Base-by-base conservation (phyloP, 1,140 invertebrate species). In the Diabrotica undecimpunctata region DNA sequence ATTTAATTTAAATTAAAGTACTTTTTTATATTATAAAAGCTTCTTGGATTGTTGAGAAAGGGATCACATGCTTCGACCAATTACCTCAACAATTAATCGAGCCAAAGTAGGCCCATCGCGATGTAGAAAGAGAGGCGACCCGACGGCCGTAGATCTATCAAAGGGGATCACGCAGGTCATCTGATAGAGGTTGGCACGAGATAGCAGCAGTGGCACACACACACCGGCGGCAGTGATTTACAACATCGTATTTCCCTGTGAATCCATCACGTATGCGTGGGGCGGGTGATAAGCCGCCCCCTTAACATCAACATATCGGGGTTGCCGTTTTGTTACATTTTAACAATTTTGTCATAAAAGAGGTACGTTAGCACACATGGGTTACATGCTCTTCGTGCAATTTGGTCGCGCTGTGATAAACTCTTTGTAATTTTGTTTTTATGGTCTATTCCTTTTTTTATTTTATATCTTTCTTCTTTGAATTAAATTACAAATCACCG, bases 81-180 rank as follows among this genome's bases (percentile, higher is more conserved):
- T 64, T 54, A 62, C n/a, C 61, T 51, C 7, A 54, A 37, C 38
- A 54, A 62, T 62, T 62, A 62, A 52, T 39, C 37, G 51, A 13
- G 12, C 25, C 41, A 64, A 55, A 64, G 37, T 14, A 46, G 36
- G 37, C 37, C 8, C 5, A 12, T 41, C 36, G 14, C 54, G 12
- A 57, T 25, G n/a, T 11, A 13, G 53, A 64, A 55, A 14, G 59
- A 36, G 59, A 11, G 59, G 13, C 11, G 62, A 37, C 12, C 51
- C 14, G 7, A 11, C 36, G 54, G 39, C 62, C 62, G 46, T 64
- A 68, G 66, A 70, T 72, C 66, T 66, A 72, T 72, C 68, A 70
- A 65, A 56, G 64, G 64, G 66, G 62, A 67, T 67, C 69, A 70
- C 70, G 65, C 68, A 70, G 72, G 72, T 72, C 72, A 73, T 73